Conservation (phyloP, 2,113 vertebrate species). For the Vulpes ferrilata region DNA sequence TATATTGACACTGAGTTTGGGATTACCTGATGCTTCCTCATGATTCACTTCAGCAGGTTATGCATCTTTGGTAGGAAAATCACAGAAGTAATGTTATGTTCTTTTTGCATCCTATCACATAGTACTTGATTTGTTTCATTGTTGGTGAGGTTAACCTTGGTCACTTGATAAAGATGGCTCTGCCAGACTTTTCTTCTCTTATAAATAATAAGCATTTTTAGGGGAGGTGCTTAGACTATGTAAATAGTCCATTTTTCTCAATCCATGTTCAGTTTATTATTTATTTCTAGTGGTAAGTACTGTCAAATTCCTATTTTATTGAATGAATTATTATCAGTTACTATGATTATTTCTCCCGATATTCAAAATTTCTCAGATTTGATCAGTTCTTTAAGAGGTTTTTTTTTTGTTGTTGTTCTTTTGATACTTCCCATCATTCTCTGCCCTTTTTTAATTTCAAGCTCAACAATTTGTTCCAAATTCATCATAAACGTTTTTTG, state of each 20-base stretch:
- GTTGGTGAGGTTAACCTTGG: neutral
- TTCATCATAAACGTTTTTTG: neutral
- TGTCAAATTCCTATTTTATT: conserved; percentile 13
- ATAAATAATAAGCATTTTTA: neutral
- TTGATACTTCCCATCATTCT: neutral
- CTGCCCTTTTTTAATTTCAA: neutral
- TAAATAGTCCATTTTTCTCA: neutral
- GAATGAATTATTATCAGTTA: neutral
- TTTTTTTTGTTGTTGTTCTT: neutral
- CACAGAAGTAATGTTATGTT: neutral
- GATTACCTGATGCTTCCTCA: neutral
- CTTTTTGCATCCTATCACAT: neutral
- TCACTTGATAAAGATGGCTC: neutral
- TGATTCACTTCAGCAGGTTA: neutral
- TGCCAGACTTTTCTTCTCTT: neutral
- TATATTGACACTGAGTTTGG: neutral
- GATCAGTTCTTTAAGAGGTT: neutral
- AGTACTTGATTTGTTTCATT: neutral
- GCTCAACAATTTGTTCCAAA: neutral
- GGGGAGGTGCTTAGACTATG: neutral
- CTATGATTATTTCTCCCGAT: neutral
- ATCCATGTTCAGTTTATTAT: neutral
- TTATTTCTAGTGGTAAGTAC: neutral
- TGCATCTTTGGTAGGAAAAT: neutral
- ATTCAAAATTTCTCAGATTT: neutral